Evolutionary conservation across 2,797 vertebrate species (phyloP), one percentile per base, ranked within the genome.

Genomic region (Clarias platycephalus): DNA sequence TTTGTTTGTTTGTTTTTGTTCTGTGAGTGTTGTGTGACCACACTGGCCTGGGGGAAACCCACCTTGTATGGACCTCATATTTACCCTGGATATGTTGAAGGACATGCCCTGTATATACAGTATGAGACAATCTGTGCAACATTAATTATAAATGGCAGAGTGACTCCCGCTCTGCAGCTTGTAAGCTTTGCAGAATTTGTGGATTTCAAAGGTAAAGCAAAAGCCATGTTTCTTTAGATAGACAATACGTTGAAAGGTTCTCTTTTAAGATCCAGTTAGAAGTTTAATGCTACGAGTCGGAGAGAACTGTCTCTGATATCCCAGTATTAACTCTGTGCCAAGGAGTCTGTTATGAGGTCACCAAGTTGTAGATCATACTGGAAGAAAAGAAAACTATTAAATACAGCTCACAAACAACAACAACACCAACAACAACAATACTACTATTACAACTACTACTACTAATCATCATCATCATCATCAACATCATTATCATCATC

Each of bases 361-460:
- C 97, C 95, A 99, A 93, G 87, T 96, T 96, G 95, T 97, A 98
- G 95, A 98, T 96, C 97, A 98, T 97, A 96, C 97, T 99, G 94
- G 81, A 95, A 96, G 85, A 94, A 87, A 94, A 91, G 84, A 92
- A 85, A 91, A 89, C 12, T 87, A 89, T 86, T 86, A 83, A 5
- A 84, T 20, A 70, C 85, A 82, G 79, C 86, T 66, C 89, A 77
- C 82, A 12, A 10, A 89, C 20, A 81, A 55, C 60, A 74, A n/a
- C 24, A 80, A 0, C 37, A 40, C 40, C 63, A 24, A 13, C 24
- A 8, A 71, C 18, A 71, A 71, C 20, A 22, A n/a, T n/a, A 12
- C 20, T 72, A 49, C 44, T 49, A 49, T 10, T 44, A 49, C 34
- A 34, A 34, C 44, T 44, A 44, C 9, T 49, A 49, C 44, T 49